Percentiles rank a stretch among this genome's conserved stretches.
Evolutionary conservation across 2,888 invertebrate species (phyloP).

Genomic region (Acanthosepion esculentum): DNA sequence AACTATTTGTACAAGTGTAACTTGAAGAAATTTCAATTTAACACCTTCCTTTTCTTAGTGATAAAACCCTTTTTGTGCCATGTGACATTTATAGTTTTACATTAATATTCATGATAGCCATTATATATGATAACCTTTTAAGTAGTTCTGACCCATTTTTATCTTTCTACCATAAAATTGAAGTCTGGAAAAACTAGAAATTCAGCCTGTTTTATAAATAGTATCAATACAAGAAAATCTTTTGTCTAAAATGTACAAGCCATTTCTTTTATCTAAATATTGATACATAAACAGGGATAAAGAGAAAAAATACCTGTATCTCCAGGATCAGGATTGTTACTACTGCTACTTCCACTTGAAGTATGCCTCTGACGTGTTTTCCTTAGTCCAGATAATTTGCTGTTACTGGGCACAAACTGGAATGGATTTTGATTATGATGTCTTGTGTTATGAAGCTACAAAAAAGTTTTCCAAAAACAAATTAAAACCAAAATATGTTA

Average conservation of each 20-base stretch:
- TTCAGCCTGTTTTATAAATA: not conserved
- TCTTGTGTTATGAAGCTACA: constrained; percentile 44
- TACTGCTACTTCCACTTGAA: constrained; percentile 50
- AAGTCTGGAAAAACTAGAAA: not conserved
- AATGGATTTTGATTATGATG: constrained; percentile 49
- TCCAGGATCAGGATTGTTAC: constrained; percentile 43
- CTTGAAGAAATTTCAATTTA: no score
- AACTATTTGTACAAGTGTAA: no score
- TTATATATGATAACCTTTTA: not conserved
- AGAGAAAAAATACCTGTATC: constrained; percentile 37
- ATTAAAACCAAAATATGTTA: no score
- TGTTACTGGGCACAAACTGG: constrained; percentile 48
- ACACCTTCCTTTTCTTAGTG: not conserved
- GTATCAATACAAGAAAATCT: not conserved
- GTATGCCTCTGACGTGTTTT: constrained; percentile 52
- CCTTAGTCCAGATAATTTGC: constrained; percentile 48
- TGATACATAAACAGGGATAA: not conserved
- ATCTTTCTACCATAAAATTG: not conserved
- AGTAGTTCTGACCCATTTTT: not conserved
- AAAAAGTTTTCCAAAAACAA: not conserved
- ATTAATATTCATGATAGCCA: not conserved
- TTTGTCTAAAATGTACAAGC: not conserved
- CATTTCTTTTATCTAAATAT: not conserved
- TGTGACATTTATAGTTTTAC: not conserved
- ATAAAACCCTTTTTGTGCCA: not conserved